These are phyloP conservation scores for Galerucella pusilla DNA, from an alignment of 2,888 invertebrate genomes.

Conservation along the genomic window DNA sequence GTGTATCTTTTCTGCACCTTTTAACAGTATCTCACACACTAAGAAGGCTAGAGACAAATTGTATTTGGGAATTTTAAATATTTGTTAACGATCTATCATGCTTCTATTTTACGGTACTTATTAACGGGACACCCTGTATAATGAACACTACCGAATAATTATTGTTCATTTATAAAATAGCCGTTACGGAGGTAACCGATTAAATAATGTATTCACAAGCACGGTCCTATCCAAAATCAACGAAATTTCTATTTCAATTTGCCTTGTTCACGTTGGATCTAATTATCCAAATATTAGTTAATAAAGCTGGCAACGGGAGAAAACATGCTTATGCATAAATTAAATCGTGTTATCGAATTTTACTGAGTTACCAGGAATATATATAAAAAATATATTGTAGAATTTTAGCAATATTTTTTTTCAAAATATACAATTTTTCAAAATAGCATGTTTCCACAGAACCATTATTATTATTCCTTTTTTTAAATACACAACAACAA, in stretches of 20 bases:
- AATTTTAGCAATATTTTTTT: neutral
- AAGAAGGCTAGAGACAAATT: too few relatives aligned
- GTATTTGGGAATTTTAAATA: too few relatives aligned
- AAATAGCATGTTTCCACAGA: neutral
- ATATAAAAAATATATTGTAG: neutral
- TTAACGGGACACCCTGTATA: neutral
- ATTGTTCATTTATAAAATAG: neutral
- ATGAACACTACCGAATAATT: neutral
- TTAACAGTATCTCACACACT: too few relatives aligned
- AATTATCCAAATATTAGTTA: slow-evolving; percentile 44
- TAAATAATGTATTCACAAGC: slow-evolving; percentile 42
- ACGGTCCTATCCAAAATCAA: slow-evolving; percentile 39
- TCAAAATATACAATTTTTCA: neutral
- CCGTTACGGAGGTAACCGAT: slow-evolving; percentile 10
- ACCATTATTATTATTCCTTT: neutral
- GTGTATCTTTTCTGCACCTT: too few relatives aligned
- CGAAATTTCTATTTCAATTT: slow-evolving; percentile 43
- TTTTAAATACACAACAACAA: too few relatives aligned
- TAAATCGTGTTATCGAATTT: slow-evolving; percentile 24
- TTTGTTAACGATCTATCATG: too few relatives aligned
- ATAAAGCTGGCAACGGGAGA: slow-evolving; percentile 40
- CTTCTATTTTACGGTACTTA: too few relatives aligned
- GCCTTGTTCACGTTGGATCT: slow-evolving; percentile 43
- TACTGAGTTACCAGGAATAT: neutral
- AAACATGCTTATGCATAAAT: slow-evolving; percentile 43